Conservation (phyloP, 1,140 invertebrate genomes). For the Brachionus calyciflorus region DNA sequence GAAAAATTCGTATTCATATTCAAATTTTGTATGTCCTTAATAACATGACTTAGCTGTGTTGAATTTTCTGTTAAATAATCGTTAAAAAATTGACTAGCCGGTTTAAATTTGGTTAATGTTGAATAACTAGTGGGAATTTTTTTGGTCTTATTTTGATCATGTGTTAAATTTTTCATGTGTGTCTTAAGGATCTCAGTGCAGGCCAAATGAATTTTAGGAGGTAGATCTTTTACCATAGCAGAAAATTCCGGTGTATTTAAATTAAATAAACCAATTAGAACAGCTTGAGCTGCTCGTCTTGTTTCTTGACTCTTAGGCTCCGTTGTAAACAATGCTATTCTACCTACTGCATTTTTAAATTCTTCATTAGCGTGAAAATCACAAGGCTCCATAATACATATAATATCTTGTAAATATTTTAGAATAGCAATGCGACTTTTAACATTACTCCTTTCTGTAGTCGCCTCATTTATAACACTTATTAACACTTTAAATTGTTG, state of each 20-base stretch:
- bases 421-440: conserved; percentile 63
- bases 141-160: conserved; percentile 49
- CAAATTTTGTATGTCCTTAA: conserved; percentile 87
- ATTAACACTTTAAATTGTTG: conserved; percentile 67
- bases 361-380: conserved; percentile 61
- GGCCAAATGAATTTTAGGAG: conserved; percentile 75
- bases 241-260: conserved; percentile 82
- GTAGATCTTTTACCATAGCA: conserved; percentile 74
- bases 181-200: conserved; percentile 78
- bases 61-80: conserved; percentile 62
- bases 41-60: conserved; percentile 75
- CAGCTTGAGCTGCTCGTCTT: conserved; percentile 72
- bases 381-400: conserved; percentile 58
- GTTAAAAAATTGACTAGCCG: conserved; percentile 3
- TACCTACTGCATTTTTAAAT: conserved; percentile 61
- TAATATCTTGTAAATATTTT: conserved; percentile 59
- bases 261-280: conserved; percentile 81
- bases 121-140: conserved; percentile 52
- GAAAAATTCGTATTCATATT: conserved; percentile 67
- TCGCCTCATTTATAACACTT: conserved; percentile 79
- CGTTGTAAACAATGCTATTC: conserved; percentile 64
- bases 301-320: conserved; percentile 70
- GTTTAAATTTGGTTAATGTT: not conserved
- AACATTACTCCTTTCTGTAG: conserved; percentile 81
- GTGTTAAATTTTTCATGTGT: conserved; percentile 65